phyloP scores from a whole-genome alignment of 2,113 vertebrate genomes.

The Osmerus mordax region DNA sequence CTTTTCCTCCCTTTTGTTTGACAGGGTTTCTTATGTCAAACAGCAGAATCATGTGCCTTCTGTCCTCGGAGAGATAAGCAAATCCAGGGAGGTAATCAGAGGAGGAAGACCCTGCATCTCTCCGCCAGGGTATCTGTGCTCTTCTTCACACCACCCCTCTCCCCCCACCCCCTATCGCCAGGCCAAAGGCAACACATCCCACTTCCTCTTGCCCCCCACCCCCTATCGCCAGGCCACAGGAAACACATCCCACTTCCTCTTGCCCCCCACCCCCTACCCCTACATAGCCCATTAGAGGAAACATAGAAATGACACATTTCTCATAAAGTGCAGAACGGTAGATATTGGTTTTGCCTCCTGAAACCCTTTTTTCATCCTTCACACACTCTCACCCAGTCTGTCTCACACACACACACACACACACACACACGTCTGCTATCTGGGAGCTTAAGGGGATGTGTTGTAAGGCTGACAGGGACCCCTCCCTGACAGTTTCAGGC shows the following conservation, averaged over 20 bases:
- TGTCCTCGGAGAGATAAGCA: slow-evolving; percentile 31
- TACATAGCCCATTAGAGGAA: slow-evolving; percentile 10
- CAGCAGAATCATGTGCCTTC: slow-evolving; percentile 29
- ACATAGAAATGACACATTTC: slow-evolving; percentile 29
- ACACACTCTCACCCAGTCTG: not conserved
- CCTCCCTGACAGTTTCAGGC: slow-evolving; percentile 18
- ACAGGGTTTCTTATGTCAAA: too few species aligned
- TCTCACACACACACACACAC: not conserved
- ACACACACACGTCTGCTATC: slow-evolving; percentile 9
- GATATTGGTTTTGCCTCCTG: slow-evolving; percentile 2
- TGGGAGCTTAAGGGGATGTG: slow-evolving; percentile 19
- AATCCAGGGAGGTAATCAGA: slow-evolving; percentile 23
- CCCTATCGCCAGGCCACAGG: slow-evolving; percentile 39
- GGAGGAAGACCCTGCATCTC: slow-evolving; percentile 5
- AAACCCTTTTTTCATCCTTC: not conserved
- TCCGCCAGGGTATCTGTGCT: not conserved
- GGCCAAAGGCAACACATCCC: slow-evolving; percentile 20
- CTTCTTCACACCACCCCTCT: not conserved
- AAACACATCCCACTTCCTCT: slow-evolving; percentile 14
- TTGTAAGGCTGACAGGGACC: slow-evolving; percentile 15
- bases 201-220: slow-evolving; percentile 11
- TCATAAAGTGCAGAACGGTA: slow-evolving; percentile 15
- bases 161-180: slow-evolving; percentile 30
- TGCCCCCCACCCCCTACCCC: not conserved
- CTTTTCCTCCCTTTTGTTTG: too few species aligned